Evolutionary conservation across 2,888 invertebrate genomes (phyloP), one percentile per base, ranked within the genome.

Genomic region (Andrena hattorfiana): DNA sequence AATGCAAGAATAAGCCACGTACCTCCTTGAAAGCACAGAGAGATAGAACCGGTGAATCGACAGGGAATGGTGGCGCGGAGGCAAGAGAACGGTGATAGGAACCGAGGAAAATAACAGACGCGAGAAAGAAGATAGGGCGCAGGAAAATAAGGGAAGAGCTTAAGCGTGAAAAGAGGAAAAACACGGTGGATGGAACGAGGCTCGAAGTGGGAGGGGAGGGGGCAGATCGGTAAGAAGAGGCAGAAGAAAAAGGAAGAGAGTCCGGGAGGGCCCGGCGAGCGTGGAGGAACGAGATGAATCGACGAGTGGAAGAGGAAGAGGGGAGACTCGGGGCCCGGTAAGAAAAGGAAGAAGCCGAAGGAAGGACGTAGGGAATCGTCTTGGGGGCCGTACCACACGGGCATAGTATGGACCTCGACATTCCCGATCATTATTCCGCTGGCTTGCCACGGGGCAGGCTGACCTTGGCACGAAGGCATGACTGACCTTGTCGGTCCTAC

Each of bases 341-440:
- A 77, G 78, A 74, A 84, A 77, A 77, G 76, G 78, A 83, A 77
- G 80, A 77, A 76, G 69, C 35, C 76, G 84, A 63, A 83, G 80
- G 80, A 83, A 84, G 77, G 83, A 84, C 80, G 83, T 62, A 73
- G 83, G 42, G 88, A 79, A 87, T 85, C 81, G 81, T 86, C 85
- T 79, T 83, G 85, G 86, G 85, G 88, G 89, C 87, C 85, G 90
- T 88, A 90, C 87, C 85, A 67, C 62, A 60, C 72, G 72, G 66
- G 77, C 81, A 84, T 85, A 77, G 82, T 76, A 80, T 81, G 81
- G 77, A 81, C 81, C 89, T 75, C 86, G 81, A 82, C 87, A 89
- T 90, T 90, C 89, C 83, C 87, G 89, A 91, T 91, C 91, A 88
- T 91, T 91, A 91, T 91, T 91, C 89, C 86, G 77, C 85, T 85